These are phyloP conservation scores for Seriola rivoliana DNA, from an alignment of 2,113 vertebrate species.

Conservation along the genomic window DNA sequence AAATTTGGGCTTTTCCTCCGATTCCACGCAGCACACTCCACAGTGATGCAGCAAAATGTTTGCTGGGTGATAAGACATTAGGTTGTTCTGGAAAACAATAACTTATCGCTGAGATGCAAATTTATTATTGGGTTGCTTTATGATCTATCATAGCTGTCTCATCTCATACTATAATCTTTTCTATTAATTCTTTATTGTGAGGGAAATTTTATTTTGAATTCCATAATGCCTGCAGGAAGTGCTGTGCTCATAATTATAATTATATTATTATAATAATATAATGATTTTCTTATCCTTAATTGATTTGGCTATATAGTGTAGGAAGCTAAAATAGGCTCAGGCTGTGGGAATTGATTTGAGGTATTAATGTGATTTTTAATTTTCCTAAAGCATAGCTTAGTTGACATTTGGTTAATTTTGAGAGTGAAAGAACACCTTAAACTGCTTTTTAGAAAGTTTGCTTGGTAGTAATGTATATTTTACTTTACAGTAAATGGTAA, in stretches of 20 bases:
- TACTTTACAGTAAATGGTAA: slow-evolving; percentile 65
- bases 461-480: background rate
- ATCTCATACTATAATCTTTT: background rate
- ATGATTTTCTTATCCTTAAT: too few relatives aligned
- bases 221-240: too few relatives aligned
- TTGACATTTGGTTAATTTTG: too few relatives aligned
- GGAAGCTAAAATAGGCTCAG: too few relatives aligned
- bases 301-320: too few relatives aligned
- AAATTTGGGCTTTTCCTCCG: background rate
- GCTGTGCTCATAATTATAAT: too few relatives aligned
- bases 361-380: too few relatives aligned
- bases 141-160: background rate
- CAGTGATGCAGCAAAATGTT: background rate
- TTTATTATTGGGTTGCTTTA: background rate
- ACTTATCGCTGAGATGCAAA: background rate
- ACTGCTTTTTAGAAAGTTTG: background rate
- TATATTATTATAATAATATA: too few relatives aligned
- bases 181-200: background rate
- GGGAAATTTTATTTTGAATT: background rate
- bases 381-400: too few relatives aligned
- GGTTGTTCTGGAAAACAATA: background rate
- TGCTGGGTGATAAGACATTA: background rate
- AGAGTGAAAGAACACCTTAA: too few relatives aligned
- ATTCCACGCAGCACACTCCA: background rate
- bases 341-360: too few relatives aligned